These are phyloP conservation scores for Salvator merianae DNA, from an alignment of 2,113 vertebrate genomes.

Conservation along the genomic window DNA sequence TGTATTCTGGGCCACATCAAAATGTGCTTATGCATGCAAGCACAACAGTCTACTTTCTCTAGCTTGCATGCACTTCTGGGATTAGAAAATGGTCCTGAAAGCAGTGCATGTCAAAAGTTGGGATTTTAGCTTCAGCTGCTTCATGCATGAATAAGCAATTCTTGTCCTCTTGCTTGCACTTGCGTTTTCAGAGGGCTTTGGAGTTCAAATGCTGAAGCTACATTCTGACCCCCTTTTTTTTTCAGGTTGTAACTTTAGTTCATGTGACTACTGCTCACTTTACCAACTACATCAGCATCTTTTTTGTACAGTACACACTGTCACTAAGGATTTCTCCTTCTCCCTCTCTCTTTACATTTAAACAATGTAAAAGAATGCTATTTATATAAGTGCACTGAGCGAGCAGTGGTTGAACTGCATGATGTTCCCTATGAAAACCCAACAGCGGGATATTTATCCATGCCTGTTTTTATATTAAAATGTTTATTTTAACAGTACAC, in stretches of 20 bases:
- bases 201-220: not conserved
- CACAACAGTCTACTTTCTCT: constrained; percentile 17
- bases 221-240: not conserved
- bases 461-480: not conserved
- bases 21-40: not conserved
- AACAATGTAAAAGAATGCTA: rapidly evolving
- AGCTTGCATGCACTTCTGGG: constrained; percentile 24
- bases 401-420: rapidly evolving
- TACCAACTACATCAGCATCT: not conserved
- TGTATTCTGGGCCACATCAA: not conserved
- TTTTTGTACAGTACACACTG: rapidly evolving
- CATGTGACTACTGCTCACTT: not conserved
- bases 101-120: constrained; percentile 24
- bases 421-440: not conserved
- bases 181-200: constrained; percentile 2
- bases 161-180: constrained; percentile 8
- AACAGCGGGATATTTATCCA: not conserved
- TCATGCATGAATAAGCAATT: constrained; percentile 7
- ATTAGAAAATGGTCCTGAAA: constrained; percentile 46
- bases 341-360: not conserved
- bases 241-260: not conserved
- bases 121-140: constrained; percentile 24
- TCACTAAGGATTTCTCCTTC: rapidly evolving
- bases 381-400: rapidly evolving
- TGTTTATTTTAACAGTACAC: not conserved